These are phyloP conservation scores for Charina bottae DNA, from an alignment of 2,113 vertebrate species.

Conservation along the genomic window DNA sequence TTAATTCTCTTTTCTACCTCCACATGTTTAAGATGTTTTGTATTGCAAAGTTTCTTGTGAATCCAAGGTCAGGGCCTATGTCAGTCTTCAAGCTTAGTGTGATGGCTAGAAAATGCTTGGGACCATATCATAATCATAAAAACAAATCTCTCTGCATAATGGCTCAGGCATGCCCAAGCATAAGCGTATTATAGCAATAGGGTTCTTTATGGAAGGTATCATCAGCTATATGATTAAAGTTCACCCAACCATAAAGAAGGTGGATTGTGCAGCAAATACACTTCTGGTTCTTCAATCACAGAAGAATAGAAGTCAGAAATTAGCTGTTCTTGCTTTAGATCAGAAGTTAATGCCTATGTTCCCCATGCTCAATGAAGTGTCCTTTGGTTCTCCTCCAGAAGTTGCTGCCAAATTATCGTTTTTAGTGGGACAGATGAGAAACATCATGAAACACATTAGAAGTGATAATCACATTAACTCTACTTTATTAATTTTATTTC, in stretches of 20 bases:
- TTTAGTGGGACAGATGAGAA: neutral
- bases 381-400: neutral
- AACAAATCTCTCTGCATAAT: neutral
- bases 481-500: neutral
- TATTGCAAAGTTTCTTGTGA: neutral
- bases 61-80: neutral
- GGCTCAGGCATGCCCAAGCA: neutral
- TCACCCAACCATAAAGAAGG: neutral
- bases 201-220: neutral
- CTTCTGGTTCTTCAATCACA: neutral
- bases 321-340: neutral
- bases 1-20: neutral
- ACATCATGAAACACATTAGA: neutral
- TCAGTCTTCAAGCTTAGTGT: neutral
- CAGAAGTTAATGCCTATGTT: neutral
- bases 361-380: neutral
- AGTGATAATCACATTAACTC: neutral
- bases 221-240: neutral
- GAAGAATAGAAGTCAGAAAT: neutral
- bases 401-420: neutral
- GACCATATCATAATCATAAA: neutral
- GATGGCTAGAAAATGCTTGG: neutral
- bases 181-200: neutral
- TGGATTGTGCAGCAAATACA: neutral
- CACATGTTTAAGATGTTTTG: neutral